phyloP scores from a whole-genome alignment of 2,797 vertebrate species.

The Gila robusta region DNA sequence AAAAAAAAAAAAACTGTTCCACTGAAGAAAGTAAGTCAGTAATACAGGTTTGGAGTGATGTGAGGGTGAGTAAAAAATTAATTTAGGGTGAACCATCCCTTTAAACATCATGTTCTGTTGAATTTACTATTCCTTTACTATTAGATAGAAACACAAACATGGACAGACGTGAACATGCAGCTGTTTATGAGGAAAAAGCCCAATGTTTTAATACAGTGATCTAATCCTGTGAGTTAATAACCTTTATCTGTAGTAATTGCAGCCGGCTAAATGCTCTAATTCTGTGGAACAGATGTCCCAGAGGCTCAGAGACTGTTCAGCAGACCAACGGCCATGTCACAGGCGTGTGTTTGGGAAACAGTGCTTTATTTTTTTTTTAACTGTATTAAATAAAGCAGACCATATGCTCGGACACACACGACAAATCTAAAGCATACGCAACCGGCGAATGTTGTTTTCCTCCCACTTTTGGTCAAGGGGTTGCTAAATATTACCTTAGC shows the following conservation, averaged over 20 bases:
- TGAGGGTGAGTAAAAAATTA: background rate
- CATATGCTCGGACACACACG: slow-evolving; percentile 45
- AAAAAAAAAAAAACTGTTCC: background rate
- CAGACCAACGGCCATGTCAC: slow-evolving; percentile 44
- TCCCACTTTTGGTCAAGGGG: slow-evolving; percentile 28
- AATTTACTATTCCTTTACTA: background rate
- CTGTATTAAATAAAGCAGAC: slow-evolving; percentile 55
- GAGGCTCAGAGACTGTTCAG: slow-evolving; percentile 70
- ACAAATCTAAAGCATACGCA: slow-evolving; percentile 37
- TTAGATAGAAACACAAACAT: slow-evolving; percentile 5
- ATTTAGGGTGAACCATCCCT: background rate
- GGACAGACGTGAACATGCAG: slow-evolving; percentile 64
- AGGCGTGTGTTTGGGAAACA: slow-evolving; percentile 28
- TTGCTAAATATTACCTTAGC: slow-evolving; percentile 16
- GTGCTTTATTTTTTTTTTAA: slow-evolving; percentile 46
- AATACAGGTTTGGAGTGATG: background rate
- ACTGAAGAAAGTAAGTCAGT: background rate
- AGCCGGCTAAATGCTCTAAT: slow-evolving; percentile 73
- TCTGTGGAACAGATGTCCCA: slow-evolving; percentile 77
- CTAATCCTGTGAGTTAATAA: slow-evolving; percentile 81
- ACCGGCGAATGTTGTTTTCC: slow-evolving; percentile 31
- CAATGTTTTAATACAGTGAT: slow-evolving; percentile 77
- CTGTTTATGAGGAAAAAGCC: slow-evolving; percentile 66
- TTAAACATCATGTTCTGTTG: slow-evolving; percentile 10
- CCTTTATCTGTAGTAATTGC: slow-evolving; percentile 82